Base-by-base conservation (phyloP, 2,888 invertebrate species). In the Chaetogeoica ovagalla region DNA sequence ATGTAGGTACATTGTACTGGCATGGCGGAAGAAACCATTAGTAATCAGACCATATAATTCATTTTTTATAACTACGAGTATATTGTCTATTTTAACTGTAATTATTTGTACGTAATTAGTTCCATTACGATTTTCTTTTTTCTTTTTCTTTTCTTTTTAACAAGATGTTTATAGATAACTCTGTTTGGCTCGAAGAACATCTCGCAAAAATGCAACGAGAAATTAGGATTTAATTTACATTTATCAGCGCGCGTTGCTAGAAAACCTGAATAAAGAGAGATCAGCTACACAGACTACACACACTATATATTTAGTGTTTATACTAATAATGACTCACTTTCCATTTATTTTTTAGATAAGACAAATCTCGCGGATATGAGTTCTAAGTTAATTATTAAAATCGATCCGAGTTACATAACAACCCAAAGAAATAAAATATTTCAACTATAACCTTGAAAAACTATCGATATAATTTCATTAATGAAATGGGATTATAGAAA, bases 261-360 rank as follows among this genome's bases (percentile, higher is more conserved):
- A 62, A 71, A 79, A 79, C 71, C 21, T 62, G 79, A 63, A 55
- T 79, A 71, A 79, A 79, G 71, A 71, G 79, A 79, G 79, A 79
- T 79, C 71, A 63, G 21, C 15, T 48, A 48, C 48, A 48, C 13
- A 48, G 48, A 48, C 48, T 48, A 48, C 13, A 9, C 15, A 48
- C 48, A 48, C 48, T 48, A 48, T 13, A 48, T 15, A 48, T 9
- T 48, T 11, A 11, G 13, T 13, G 11, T 15, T 1, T 48, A 21
- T 69, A 69, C 23, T 62, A 62, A 69, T 70, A 62, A 70, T 77
- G 21, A 52, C 37, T 70, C 17, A 57, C 71, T 79, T 79, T 79
- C 79, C 71, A 65, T 69, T 68, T 21, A 43, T 68, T 71, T 75
- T 66, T 23, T 3, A 55, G 60, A 69, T 62, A 55, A 62, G 52